These are phyloP conservation scores for Norana najaformis DNA, from an alignment of 2,888 invertebrate genomes.

Conservation along the genomic window DNA sequence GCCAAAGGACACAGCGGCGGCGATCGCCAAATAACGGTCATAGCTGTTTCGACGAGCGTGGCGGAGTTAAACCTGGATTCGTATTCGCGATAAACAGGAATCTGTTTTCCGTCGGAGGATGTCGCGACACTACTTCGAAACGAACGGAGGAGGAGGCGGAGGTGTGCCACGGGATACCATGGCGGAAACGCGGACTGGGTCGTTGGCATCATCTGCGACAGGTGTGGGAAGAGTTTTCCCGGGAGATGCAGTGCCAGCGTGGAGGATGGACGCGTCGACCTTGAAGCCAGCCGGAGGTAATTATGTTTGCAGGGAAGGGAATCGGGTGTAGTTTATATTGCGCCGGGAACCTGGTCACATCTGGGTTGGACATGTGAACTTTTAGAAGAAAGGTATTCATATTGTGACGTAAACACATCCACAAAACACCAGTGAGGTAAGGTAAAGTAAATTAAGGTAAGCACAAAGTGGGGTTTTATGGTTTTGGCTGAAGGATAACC, in stretches of 20 bases:
- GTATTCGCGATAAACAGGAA: not conserved
- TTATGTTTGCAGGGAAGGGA: not conserved
- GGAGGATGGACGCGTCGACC: slow-evolving; percentile 4
- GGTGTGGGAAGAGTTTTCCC: not conserved
- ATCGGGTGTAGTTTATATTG: not conserved
- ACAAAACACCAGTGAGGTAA: no score
- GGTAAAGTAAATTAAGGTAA: no score
- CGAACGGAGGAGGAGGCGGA: not conserved
- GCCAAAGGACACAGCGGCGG: no score
- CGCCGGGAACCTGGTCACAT: not conserved
- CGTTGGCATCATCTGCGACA: not conserved
- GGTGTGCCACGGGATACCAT: not conserved
- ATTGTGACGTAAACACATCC: no score
- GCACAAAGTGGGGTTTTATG: no score
- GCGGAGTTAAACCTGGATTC: not conserved
- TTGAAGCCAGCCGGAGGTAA: slow-evolving; percentile 18
- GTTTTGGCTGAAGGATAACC: no score
- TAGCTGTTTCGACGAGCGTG: not conserved
- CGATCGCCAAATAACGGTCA: not conserved
- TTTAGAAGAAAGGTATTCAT: no score
- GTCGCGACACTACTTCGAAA: slow-evolving; percentile 7
- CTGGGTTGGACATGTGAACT: no score
- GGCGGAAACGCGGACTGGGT: not conserved
- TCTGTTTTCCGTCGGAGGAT: not conserved
- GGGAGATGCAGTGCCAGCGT: not conserved